A percentile compares a stretch with the other conserved stretches of the same genome.
These are phyloP conservation scores for Poecilobothrus nobilitatus DNA, from an alignment of 2,888 invertebrate species.

Conservation along the genomic window DNA sequence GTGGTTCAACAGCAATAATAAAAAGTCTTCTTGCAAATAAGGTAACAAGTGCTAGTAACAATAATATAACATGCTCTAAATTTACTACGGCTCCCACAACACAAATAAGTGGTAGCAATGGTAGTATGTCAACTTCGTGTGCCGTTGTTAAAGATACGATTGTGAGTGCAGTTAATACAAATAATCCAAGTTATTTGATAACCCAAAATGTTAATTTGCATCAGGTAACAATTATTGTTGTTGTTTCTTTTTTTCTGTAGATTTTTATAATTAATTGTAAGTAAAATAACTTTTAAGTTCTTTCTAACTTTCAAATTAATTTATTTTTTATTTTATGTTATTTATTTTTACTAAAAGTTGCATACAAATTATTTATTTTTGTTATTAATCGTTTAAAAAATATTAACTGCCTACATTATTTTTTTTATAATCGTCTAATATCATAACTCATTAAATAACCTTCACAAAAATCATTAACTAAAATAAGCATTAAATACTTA, in stretches of 20 bases:
- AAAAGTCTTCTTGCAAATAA: conserved; percentile 91
- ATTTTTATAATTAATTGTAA: neutral
- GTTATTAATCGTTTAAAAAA: too few species aligned
- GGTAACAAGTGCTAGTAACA: conserved; percentile 49
- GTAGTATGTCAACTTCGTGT: conserved; percentile 27
- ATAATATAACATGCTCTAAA: conserved; percentile 17
- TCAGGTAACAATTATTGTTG: conserved; percentile 30
- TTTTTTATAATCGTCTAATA: too few species aligned
- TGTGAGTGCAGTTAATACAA: conserved; percentile 33
- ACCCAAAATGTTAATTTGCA: conserved; percentile 33
- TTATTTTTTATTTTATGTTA: too few species aligned
- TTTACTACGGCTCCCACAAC: conserved; percentile 22
- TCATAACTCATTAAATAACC: too few species aligned
- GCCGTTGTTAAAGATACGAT: conserved; percentile 28
- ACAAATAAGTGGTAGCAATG: neutral
- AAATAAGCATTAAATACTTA: too few species aligned
- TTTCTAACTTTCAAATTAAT: too few species aligned
- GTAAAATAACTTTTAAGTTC: too few species aligned
- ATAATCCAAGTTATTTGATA: conserved; percentile 36
- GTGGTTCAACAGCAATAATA: conserved; percentile 65
- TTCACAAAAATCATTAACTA: too few species aligned
- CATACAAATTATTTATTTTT: too few species aligned
- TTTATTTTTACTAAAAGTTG: too few species aligned
- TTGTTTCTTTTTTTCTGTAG: conserved; percentile 9
- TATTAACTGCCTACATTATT: too few species aligned